A percentile compares a stretch with the other conserved stretches of the same genome.
phyloP scores from a whole-genome alignment of 2,113 vertebrate genomes.

The Ctenomys sociabilis region DNA sequence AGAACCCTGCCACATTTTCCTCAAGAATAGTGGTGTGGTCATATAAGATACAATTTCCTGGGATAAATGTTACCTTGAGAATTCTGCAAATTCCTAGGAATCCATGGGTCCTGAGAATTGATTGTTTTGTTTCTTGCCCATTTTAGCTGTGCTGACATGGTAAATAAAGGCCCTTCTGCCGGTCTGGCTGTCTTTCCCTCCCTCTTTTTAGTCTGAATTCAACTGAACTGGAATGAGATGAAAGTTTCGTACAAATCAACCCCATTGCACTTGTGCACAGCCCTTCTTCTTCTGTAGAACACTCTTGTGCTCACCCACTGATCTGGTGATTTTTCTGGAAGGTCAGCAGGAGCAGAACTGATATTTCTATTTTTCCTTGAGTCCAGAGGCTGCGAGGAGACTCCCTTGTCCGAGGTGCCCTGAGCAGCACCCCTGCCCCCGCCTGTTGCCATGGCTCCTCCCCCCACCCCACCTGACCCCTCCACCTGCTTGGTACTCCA shows the following conservation, averaged over 20 bases:
- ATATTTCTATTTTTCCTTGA: accelerated
- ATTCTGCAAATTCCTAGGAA: neutral
- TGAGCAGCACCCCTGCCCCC: neutral
- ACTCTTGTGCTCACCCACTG: no score
- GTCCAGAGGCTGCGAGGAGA: neutral
- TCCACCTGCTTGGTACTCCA: neutral
- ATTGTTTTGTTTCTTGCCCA: neutral
- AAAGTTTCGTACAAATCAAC: accelerated
- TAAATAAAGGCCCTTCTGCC: neutral
- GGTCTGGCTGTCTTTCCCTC: neutral
- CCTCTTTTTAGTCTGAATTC: neutral
- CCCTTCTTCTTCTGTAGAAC: accelerated
- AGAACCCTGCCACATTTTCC: neutral
- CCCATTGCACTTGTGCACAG: accelerated
- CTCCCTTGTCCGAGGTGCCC: neutral
- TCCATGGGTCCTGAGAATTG: neutral
- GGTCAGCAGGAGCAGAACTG: accelerated
- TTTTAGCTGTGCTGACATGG: neutral
- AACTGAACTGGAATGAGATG: neutral
- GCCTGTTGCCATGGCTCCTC: neutral
- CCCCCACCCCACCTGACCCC: accelerated
- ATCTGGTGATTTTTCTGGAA: neutral
- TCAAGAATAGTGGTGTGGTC: neutral
- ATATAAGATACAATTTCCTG: no score
- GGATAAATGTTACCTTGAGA: neutral